Percentiles rank a stretch among this genome's conserved stretches.
Conservation (phyloP, 2,113 vertebrate genomes). For the Lanius ludovicianus region DNA sequence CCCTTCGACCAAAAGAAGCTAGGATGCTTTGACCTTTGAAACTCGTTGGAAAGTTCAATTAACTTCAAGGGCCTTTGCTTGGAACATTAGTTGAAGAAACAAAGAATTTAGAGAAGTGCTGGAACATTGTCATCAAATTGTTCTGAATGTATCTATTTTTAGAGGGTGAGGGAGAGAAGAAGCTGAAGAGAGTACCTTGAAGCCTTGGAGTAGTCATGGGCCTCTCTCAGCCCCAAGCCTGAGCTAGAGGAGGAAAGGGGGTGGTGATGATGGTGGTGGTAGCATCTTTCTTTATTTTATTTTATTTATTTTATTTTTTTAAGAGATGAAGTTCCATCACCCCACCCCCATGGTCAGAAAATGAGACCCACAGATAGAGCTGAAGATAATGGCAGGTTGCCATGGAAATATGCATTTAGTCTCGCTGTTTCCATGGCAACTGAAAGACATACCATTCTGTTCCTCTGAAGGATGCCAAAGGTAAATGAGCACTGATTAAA, state of each 20-base stretch:
- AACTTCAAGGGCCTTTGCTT: conserved; percentile 18
- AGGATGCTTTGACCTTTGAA: neutral
- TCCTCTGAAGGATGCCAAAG: conserved; percentile 80
- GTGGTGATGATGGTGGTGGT: neutral
- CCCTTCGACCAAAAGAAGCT: neutral
- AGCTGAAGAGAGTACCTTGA: neutral
- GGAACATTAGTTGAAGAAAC: neutral
- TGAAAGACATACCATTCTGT: conserved; percentile 78
- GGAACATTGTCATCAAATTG: conserved; percentile 19
- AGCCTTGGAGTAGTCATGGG: neutral
- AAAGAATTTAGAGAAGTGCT: conserved; percentile 11
- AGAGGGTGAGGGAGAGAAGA: neutral
- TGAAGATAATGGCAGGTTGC: conserved; percentile 79
- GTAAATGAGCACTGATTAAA: conserved; percentile 78
- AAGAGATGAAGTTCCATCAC: conserved; percentile 29
- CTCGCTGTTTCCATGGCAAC: conserved; percentile 78
- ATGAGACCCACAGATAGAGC: conserved; percentile 73
- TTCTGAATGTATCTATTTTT: conserved; percentile 46
- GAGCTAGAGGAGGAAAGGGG: neutral
- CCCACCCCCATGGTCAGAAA: conserved; percentile 63
- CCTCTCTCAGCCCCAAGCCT: neutral
- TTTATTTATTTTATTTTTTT: neutral
- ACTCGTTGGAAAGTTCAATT: neutral
- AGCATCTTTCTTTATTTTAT: neutral
- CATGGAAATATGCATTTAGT: conserved; percentile 80